Conservation (phyloP, 2,113 vertebrate genomes). For the Brachionichthys hirsutus region DNA sequence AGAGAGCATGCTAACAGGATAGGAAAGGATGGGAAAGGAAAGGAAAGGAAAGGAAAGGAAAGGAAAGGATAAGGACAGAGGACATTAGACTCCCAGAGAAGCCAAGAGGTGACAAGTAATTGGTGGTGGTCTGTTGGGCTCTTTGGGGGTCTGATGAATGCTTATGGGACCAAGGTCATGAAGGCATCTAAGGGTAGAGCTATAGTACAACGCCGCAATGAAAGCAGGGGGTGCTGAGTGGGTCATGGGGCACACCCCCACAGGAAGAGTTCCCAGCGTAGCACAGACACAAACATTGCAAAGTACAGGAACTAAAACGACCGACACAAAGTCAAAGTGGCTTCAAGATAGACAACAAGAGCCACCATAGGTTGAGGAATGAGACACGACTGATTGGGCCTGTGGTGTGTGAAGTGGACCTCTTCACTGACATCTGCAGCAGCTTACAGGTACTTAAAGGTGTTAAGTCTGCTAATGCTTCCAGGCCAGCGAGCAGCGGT, state of each 20-base stretch:
- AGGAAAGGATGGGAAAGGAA: not conserved
- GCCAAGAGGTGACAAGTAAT: not conserved
- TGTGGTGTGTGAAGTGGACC: constrained; percentile 15
- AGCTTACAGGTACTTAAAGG: constrained; percentile 47
- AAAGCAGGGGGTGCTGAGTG: constrained; percentile 17
- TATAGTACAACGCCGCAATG: constrained; percentile 3
- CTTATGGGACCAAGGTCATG: not conserved
- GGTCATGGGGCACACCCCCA: constrained; percentile 19
- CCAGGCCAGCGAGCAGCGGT: constrained; percentile 27
- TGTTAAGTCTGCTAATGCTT: constrained; percentile 51
- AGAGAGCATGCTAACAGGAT: not conserved
- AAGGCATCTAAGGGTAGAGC: constrained; percentile 17
- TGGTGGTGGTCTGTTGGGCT: constrained; percentile 12
- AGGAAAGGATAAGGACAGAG: not conserved
- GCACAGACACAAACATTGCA: constrained; percentile 5
- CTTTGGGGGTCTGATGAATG: constrained; percentile 7
- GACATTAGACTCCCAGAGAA: too few species aligned
- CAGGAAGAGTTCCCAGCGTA: constrained; percentile 7
- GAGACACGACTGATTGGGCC: constrained; percentile 1
- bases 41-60: constrained; percentile 1
- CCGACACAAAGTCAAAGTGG: constrained; percentile 2
- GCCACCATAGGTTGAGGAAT: not conserved
- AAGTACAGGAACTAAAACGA: not conserved
- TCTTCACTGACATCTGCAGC: constrained; percentile 40
- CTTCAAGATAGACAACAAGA: not conserved